phyloP scores from a whole-genome alignment of 23 tunicate genomes.

The Oikopleura vanhoeffeni region DNA sequence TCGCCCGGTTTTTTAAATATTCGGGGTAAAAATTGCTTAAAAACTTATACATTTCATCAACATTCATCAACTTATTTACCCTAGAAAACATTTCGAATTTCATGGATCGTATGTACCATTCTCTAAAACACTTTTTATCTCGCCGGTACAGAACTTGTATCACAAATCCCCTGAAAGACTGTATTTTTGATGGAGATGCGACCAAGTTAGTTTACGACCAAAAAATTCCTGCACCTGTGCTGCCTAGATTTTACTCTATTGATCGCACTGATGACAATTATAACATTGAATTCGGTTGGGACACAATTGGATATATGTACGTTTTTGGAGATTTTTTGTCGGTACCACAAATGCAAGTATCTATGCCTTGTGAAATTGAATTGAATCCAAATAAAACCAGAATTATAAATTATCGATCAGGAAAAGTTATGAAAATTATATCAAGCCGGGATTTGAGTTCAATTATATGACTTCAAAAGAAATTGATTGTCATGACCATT shows the following conservation, averaged over 20 bases:
- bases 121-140: no score
- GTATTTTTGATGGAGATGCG: neutral
- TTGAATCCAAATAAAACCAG: neutral
- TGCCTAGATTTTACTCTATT: neutral
- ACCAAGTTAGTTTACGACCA: neutral
- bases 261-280: neutral
- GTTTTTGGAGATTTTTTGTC: neutral
- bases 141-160: no score
- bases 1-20: no score
- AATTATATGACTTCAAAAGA: no score
- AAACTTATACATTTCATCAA: no score
- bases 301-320: neutral
- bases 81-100: no score
- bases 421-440: neutral
- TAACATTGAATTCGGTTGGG: conserved; percentile 8
- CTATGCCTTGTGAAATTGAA: neutral
- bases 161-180: no score
- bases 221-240: neutral
- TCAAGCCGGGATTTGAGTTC: no score
- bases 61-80: no score
- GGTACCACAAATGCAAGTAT: neutral
- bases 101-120: no score
- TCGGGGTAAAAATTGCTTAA: no score
- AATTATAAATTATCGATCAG: neutral
- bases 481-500: no score